These are phyloP conservation scores for Acheta domesticus DNA, from an alignment of 2,888 invertebrate genomes.

Conservation along the genomic window DNA sequence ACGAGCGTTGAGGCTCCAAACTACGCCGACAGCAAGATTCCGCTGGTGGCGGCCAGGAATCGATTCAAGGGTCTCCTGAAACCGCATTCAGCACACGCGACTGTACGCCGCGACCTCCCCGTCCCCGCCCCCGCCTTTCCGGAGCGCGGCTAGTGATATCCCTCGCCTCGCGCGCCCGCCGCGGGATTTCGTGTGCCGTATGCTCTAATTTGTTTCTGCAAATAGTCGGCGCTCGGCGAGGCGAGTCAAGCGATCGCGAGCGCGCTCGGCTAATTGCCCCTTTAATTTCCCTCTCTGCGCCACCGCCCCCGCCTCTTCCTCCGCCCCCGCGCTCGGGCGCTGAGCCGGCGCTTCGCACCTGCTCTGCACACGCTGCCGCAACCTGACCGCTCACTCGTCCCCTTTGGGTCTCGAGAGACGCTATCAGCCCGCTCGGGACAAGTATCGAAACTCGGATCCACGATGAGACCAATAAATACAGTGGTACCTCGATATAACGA, in stretches of 20 bases:
- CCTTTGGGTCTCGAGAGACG: background rate
- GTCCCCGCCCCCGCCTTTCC: background rate
- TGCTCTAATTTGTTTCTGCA: slow-evolving; percentile 18
- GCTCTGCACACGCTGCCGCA: background rate
- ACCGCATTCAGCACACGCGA: background rate
- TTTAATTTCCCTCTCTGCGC: background rate
- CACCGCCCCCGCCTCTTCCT: background rate
- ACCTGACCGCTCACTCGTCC: background rate
- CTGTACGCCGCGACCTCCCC: background rate
- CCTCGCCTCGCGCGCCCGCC: background rate
- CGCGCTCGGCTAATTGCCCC: background rate
- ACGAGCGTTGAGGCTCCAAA: too few relatives aligned
- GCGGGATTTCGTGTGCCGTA: background rate
- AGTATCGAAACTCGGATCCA: too few relatives aligned
- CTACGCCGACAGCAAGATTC: too few relatives aligned
- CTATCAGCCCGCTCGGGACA: too few relatives aligned
- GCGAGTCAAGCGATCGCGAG: background rate
- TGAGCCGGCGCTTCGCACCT: background rate
- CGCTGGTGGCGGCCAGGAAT: too few relatives aligned
- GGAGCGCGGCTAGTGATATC: background rate
- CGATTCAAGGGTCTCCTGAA: too few relatives aligned
- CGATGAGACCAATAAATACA: too few relatives aligned
- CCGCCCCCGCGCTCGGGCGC: background rate
- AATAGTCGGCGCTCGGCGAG: background rate
- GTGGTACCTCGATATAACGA: too few relatives aligned